phyloP scores from a whole-genome alignment of 2,888 invertebrate species.

The Dexiosoma caninum region DNA sequence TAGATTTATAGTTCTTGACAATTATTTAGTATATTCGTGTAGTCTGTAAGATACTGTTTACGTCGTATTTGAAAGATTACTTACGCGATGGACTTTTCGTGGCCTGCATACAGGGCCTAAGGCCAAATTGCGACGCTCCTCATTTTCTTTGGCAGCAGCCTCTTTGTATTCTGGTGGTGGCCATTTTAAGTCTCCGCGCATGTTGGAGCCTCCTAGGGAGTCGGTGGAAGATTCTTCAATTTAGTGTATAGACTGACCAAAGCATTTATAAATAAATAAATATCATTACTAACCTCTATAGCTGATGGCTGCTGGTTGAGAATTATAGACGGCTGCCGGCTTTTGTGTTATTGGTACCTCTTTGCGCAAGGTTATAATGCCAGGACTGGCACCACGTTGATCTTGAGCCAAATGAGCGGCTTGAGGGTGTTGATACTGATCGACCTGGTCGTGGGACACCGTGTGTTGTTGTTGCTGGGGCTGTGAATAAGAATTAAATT shows the following conservation, averaged over 20 bases:
- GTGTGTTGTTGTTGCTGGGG: slow-evolving; percentile 69
- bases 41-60: no score
- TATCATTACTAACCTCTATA: slow-evolving; percentile 80
- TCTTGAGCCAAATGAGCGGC: slow-evolving; percentile 66
- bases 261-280: background rate
- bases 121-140: slow-evolving; percentile 84
- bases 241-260: slow-evolving; percentile 46
- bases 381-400: slow-evolving; percentile 79
- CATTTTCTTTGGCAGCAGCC: slow-evolving; percentile 86
- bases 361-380: slow-evolving; percentile 81
- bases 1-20: no score
- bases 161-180: slow-evolving; percentile 88
- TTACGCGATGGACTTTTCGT: slow-evolving; percentile 81
- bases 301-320: slow-evolving; percentile 88
- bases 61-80: no score
- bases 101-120: slow-evolving; percentile 87
- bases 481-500: slow-evolving; percentile 78
- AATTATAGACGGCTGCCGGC: slow-evolving; percentile 85
- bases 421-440: slow-evolving; percentile 66
- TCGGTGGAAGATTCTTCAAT: slow-evolving; percentile 50
- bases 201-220: slow-evolving; percentile 84
- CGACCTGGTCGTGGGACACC: slow-evolving; percentile 72
- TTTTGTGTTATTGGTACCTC: slow-evolving; percentile 87
- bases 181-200: slow-evolving; percentile 93
- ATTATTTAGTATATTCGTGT: no score